A percentile compares a stretch with the other conserved stretches of the same genome.
Evolutionary conservation across 1,140 invertebrate species (phyloP).

Genomic region (Danaus plexippus): DNA sequence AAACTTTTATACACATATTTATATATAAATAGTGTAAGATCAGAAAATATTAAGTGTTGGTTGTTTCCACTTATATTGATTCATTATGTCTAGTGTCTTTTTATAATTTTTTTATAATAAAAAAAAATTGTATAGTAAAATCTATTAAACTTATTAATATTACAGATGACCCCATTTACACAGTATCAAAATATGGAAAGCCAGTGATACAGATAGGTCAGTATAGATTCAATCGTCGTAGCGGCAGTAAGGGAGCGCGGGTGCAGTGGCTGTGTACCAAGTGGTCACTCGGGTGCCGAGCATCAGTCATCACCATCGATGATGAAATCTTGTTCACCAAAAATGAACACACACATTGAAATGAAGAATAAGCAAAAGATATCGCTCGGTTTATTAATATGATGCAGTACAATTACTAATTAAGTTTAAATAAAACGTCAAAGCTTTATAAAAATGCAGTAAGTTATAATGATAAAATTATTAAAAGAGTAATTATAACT

Average conservation of each 20-base stretch:
- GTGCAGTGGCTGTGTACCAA: conserved; percentile 12
- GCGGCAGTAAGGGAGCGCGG: background rate
- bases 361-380: background rate
- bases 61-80: background rate
- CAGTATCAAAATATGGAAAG: conserved; percentile 5
- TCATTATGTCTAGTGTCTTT: background rate
- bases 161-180: background rate
- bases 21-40: too few species aligned
- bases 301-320: conserved; percentile 19
- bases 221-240: conserved; percentile 8
- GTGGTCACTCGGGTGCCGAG: conserved; percentile 17
- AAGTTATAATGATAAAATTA: too few species aligned
- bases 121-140: background rate
- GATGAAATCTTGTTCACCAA: conserved; percentile 15
- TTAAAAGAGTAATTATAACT: too few species aligned
- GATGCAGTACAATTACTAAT: too few species aligned
- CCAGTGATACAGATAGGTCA: conserved; percentile 8
- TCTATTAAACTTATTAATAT: background rate
- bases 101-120: background rate
- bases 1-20: too few species aligned
- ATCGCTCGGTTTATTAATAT: too few species aligned
- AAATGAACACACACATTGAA: conserved; percentile 12
- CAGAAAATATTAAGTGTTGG: too few species aligned
- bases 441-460: too few species aligned
- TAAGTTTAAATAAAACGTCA: too few species aligned